Evolutionary conservation across 2,888 invertebrate species (phyloP), one percentile per base, ranked within the genome.

Genomic region (Zele albiditarsus): DNA sequence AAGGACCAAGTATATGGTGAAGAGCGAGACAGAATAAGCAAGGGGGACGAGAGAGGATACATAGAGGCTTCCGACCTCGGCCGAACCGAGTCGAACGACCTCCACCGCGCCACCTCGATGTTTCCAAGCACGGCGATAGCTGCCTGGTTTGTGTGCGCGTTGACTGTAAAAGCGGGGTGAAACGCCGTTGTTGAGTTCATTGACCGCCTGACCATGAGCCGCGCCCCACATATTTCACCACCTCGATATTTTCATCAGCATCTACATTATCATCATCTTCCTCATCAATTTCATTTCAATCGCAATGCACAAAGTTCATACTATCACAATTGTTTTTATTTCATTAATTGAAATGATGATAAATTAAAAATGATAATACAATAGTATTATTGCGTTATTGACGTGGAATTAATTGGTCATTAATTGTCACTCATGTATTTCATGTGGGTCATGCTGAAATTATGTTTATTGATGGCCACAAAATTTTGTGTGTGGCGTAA

Each of bases 201-300:
- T 86, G 89, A 88, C 89, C 88, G 88, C 87, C 87, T 89, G 88
- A 89, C 89, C 89, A 88, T 87, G 89, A 87, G 88, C 88, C 88
- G 88, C 88, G 88, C 88, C 89, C 88, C 87, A 86, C 86, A 87
- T 87, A 79, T 78, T 77, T 80, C 71, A 79, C 77, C 80, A 81
- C 76, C 75, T 76, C 74, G 10, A 10, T 65, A 80, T 74, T 78
- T 71, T 78, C 79, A 75, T 74, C 69, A 73, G 74, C 58, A 76
- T 68, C 79, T 74, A 49, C 49, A 65, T 74, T 75, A 79, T 74
- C 79, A 79, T 79, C 78, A 31, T 25, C 42, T 23, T 31, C n/a
- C n/a, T 14, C 12, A 12, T 27, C 25, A 67, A 25, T 67, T 10
- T 25, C 20, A 12, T 31, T 20, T 6, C 23, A 27, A 70, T 72